Percentiles rank a stretch among this genome's conserved stretches.
Conservation (phyloP, 2,888 invertebrate species). For the Rhagium mordax region DNA sequence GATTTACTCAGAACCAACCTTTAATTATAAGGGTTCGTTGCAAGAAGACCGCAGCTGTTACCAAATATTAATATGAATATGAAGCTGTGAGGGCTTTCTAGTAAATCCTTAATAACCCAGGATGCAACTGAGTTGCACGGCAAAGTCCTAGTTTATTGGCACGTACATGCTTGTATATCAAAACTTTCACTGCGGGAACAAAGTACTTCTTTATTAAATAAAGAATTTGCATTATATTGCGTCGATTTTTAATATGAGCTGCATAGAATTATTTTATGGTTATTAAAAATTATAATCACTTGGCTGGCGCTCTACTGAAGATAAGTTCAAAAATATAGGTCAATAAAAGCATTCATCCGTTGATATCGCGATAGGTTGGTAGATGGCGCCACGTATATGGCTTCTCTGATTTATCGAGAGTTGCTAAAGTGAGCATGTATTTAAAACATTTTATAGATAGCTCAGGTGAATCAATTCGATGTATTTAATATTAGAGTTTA, state of each 20-base stretch:
- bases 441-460: background rate
- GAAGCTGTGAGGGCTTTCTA: conserved; percentile 42
- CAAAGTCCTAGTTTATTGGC: conserved; percentile 1
- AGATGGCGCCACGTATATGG: background rate
- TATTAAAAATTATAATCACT: background rate
- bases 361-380: background rate
- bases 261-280: background rate
- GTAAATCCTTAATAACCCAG: conserved; percentile 46
- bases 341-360: background rate
- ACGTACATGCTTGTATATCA: background rate
- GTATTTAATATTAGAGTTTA: too few species aligned
- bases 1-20: conserved; percentile 49
- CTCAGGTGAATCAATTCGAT: too few species aligned
- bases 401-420: background rate
- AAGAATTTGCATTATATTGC: conserved; percentile 16
- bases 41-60: conserved; percentile 53
- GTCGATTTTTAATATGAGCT: background rate
- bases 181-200: conserved; percentile 2
- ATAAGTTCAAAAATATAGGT: background rate
- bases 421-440: background rate
- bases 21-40: conserved; percentile 52
- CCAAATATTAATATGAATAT: conserved; percentile 55
- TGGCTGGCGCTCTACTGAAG: background rate
- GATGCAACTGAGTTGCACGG: conserved; percentile 43
- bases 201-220: background rate